These are phyloP conservation scores for Tragelaphus oryx DNA, from an alignment of 2,797 vertebrate species.

Conservation along the genomic window DNA sequence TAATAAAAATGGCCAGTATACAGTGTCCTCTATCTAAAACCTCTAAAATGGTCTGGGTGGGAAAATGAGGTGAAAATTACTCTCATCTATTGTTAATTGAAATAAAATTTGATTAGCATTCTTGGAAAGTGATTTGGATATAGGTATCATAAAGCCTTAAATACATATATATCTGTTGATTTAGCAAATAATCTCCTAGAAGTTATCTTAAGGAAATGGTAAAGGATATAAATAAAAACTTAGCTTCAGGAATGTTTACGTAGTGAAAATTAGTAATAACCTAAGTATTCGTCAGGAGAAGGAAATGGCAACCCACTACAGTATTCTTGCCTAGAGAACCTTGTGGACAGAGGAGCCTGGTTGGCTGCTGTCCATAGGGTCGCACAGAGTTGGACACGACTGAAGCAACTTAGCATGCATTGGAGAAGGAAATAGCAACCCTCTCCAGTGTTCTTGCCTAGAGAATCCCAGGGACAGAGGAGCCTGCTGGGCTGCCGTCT, in stretches of 20 bases:
- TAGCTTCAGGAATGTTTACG: neutral
- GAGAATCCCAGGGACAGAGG: neutral
- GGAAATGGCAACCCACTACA: neutral
- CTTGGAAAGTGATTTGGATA: neutral
- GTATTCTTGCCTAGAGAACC: neutral
- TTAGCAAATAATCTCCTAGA: neutral
- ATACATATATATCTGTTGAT: neutral
- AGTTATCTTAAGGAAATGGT: neutral
- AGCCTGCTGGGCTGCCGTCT: neutral
- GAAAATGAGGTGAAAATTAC: neutral
- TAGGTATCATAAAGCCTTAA: neutral
- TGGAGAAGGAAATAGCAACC: neutral
- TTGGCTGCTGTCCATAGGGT: neutral
- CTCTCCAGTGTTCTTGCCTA: neutral
- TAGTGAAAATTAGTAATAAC: neutral
- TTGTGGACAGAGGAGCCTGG: neutral
- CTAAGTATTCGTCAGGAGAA: neutral
- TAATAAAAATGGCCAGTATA: neutral
- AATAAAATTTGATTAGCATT: neutral
- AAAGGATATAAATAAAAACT: neutral
- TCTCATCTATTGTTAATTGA: neutral
- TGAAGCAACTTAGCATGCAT: neutral
- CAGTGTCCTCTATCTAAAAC: neutral
- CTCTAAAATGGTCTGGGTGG: neutral
- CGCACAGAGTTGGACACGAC: fast-evolving